Conservation (phyloP, 2,888 invertebrate species). For the Sminthurinus aureus region DNA sequence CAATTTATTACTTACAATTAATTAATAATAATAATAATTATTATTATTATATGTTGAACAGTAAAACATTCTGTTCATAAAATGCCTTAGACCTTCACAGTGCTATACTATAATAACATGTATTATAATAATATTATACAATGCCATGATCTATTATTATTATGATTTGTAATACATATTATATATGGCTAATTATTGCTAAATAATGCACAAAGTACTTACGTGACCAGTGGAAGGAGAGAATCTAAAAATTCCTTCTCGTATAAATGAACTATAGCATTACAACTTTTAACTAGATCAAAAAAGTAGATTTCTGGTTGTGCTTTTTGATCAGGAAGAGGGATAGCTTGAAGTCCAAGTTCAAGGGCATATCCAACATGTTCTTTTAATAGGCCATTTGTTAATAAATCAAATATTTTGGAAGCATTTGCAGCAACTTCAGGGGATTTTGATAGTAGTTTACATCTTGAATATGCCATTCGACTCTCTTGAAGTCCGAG, state of each 20-base stretch:
- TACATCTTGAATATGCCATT: slow-evolving; percentile 87
- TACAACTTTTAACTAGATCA: slow-evolving; percentile 89
- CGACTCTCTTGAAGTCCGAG: slow-evolving; percentile 83
- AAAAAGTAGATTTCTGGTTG: slow-evolving; percentile 93
- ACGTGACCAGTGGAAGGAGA: slow-evolving; percentile 87
- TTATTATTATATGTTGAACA: no score
- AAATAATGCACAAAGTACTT: slow-evolving; percentile 63
- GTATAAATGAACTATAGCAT: slow-evolving; percentile 89
- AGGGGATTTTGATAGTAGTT: slow-evolving; percentile 68
- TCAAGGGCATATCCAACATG: slow-evolving; percentile 98
- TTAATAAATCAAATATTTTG: slow-evolving; percentile 58
- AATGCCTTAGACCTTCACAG: no score
- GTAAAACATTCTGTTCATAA: no score
- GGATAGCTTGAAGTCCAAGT: slow-evolving; percentile 86
- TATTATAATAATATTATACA: no score
- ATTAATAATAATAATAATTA: no score
- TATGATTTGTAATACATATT: no score
- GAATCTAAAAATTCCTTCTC: slow-evolving; percentile 93
- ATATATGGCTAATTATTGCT: no score
- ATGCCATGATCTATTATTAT: no score
- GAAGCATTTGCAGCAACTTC: slow-evolving; percentile 54
- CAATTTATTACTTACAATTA: no score
- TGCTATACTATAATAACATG: no score
- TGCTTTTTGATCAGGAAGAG: slow-evolving; percentile 86
- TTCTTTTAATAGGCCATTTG: slow-evolving; percentile 66